Conservation (phyloP, 2,888 invertebrate genomes). For the Patella pellucida region DNA sequence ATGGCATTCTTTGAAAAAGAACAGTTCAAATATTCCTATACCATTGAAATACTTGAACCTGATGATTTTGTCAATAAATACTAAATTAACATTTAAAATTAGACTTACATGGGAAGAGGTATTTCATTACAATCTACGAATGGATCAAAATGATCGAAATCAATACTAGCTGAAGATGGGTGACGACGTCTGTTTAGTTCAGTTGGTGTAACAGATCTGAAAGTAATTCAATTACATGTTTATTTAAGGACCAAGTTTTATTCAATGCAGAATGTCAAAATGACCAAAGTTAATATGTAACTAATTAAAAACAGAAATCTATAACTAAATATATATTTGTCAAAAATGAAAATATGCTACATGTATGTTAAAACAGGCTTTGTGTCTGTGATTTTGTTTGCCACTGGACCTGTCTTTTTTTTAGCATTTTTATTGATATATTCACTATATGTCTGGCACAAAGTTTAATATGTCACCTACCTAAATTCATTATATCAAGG, state of each 20-base stretch:
- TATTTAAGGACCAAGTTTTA: neutral
- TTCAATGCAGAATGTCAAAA: neutral
- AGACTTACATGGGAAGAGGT: constrained; percentile 61
- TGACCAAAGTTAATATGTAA: neutral
- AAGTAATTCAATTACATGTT: neutral
- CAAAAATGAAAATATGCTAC: no score
- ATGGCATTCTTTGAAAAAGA: neutral
- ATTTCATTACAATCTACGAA: constrained; percentile 61
- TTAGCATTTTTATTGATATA: no score
- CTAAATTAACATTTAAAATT: neutral
- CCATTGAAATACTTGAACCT: no score
- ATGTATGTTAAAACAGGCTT: no score
- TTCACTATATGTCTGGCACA: no score
- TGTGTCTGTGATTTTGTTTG: no score
- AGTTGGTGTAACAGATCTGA: constrained; percentile 64
- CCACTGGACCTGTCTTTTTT: no score
- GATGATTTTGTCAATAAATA: neutral
- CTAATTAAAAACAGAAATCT: neutral
- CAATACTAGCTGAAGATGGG: constrained; percentile 58
- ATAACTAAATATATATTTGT: constrained; percentile 3
- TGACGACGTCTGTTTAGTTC: constrained; percentile 63
- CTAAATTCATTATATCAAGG: no score
- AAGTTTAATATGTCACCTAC: no score
- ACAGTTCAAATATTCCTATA: neutral
- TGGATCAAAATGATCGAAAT: constrained; percentile 58